Evolutionary conservation across 2,888 invertebrate species (phyloP).

Genomic region (Stenodema calcarata): DNA sequence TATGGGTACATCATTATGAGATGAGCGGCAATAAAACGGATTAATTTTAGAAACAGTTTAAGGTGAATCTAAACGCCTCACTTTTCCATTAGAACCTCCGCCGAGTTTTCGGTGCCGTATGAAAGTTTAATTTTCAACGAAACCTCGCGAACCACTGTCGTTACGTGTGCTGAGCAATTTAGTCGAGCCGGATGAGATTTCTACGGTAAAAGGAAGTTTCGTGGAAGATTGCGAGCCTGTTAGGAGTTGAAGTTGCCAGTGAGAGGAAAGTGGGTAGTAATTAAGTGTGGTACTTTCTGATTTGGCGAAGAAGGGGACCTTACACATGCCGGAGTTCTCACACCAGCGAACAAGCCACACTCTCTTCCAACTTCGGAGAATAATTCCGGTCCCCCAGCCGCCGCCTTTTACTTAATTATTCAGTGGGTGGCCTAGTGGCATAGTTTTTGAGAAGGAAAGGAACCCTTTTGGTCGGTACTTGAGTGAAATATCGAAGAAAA

Average conservation of each 20-base stretch:
- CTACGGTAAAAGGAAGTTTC: not conserved
- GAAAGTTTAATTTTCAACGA: not conserved
- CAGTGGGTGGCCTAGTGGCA: too few relatives aligned
- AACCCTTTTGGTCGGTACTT: too few relatives aligned
- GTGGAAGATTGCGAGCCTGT: too few relatives aligned
- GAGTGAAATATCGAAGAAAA: too few relatives aligned
- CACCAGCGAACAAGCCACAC: slow-evolving; percentile 2
- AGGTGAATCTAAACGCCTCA: not conserved
- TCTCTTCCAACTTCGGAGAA: not conserved
- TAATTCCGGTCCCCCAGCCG: too few relatives aligned
- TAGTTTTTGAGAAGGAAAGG: too few relatives aligned
- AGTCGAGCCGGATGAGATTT: not conserved
- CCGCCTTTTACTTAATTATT: too few relatives aligned
- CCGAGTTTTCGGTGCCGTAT: not conserved
- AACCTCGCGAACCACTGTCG: not conserved
- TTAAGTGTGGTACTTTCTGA: not conserved
- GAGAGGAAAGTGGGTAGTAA: not conserved
- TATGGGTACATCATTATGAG: too few relatives aligned
- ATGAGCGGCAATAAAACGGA: not conserved
- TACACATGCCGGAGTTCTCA: not conserved
- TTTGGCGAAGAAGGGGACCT: not conserved
- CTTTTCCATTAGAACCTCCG: not conserved
- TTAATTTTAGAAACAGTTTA: not conserved
- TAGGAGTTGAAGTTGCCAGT: not conserved
- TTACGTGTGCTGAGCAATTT: not conserved